phyloP scores from a whole-genome alignment of 2,888 invertebrate species.

The Leptinotarsa tumamoca region DNA sequence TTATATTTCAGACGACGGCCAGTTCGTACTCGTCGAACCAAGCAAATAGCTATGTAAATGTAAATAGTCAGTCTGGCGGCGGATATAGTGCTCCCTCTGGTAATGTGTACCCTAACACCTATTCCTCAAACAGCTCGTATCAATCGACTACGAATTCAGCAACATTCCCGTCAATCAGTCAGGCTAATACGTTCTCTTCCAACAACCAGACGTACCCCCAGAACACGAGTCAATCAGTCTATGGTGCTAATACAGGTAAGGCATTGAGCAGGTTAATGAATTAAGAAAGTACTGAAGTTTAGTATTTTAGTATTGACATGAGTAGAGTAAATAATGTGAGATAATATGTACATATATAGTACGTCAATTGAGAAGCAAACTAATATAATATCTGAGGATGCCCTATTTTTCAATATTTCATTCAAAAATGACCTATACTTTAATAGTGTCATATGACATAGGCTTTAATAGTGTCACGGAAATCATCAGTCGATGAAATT shows the following conservation, averaged over 20 bases:
- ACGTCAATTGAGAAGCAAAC: no score
- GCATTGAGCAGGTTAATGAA: background rate
- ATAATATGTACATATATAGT: no score
- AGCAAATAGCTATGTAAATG: conserved; percentile 61
- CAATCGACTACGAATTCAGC: conserved; percentile 56
- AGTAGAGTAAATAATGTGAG: no score
- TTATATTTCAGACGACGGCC: conserved; percentile 65
- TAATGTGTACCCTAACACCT: conserved; percentile 63
- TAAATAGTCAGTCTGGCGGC: conserved; percentile 59
- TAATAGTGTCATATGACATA: no score
- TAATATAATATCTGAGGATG: no score
- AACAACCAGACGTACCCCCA: conserved; percentile 62
- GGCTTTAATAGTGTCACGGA: no score
- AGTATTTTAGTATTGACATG: no score
- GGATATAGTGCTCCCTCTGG: conserved; percentile 59
- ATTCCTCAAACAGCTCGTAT: conserved; percentile 61
- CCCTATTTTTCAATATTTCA: no score
- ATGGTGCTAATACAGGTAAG: conserved; percentile 64
- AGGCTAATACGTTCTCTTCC: conserved; percentile 60
- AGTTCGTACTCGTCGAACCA: conserved; percentile 63
- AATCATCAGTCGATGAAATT: no score
- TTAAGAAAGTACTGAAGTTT: background rate
- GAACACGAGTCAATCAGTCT: conserved; percentile 64
- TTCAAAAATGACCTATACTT: no score
- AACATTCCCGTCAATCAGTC: conserved; percentile 62